Evolutionary conservation across 2,888 invertebrate genomes (phyloP).

Genomic region (Sussaba pulchella): DNA sequence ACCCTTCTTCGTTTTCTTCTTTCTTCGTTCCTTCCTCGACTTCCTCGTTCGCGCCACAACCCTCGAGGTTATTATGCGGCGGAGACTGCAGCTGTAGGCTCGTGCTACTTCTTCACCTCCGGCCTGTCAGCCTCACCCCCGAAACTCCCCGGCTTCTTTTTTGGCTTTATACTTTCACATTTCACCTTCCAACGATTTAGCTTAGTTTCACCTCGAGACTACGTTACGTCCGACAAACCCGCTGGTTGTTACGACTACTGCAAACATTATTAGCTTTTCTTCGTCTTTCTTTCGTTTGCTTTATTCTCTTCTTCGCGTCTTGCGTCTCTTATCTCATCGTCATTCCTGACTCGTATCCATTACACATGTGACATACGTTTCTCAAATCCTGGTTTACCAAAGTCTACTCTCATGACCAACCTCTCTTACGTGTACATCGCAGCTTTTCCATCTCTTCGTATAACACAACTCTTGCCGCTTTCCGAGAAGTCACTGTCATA

Average conservation of each 20-base stretch:
- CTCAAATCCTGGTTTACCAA: slow-evolving; percentile 30
- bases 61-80: slow-evolving; percentile 68
- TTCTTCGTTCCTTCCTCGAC: slow-evolving; percentile 41
- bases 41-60: slow-evolving; percentile 49
- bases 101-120: slow-evolving; percentile 47
- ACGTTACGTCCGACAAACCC: background rate
- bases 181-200: slow-evolving; percentile 22
- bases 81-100: slow-evolving; percentile 65
- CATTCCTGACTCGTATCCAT: slow-evolving; percentile 65
- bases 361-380: slow-evolving; percentile 68
- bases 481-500: slow-evolving; percentile 62
- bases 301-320: slow-evolving; percentile 32
- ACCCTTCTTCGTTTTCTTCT: slow-evolving; percentile 66
- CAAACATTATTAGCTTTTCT: slow-evolving; percentile 21
- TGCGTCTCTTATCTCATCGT: slow-evolving; percentile 47
- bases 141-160: slow-evolving; percentile 43
- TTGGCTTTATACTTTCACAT: slow-evolving; percentile 32
- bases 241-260: slow-evolving; percentile 32
- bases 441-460: slow-evolving; percentile 48
- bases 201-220: slow-evolving; percentile 8
- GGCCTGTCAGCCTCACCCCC: slow-evolving; percentile 43
- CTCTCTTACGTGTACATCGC: background rate
- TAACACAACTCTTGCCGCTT: slow-evolving; percentile 50
- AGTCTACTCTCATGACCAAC: slow-evolving; percentile 2
- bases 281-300: no score